phyloP scores from a whole-genome alignment of 2,888 invertebrate species.

The Oscheius sp. region DNA sequence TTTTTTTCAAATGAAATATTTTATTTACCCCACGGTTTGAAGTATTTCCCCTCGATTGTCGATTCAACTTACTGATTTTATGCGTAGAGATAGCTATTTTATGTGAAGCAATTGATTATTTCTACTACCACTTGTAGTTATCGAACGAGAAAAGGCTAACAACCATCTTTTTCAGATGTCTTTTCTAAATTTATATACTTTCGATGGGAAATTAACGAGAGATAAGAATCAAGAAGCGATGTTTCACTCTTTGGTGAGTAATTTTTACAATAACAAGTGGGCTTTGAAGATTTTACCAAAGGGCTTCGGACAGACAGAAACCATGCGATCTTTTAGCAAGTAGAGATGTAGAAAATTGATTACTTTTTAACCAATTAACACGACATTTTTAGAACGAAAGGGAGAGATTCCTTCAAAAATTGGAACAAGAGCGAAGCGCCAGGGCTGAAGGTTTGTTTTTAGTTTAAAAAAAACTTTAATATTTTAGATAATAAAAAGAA shows the following conservation, averaged over 20 bases:
- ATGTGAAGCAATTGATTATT: background rate
- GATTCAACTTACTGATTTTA: too few species aligned
- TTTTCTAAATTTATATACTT: constrained; percentile 34
- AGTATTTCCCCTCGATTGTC: too few species aligned
- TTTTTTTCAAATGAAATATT: too few species aligned
- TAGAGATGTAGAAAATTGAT: too few species aligned
- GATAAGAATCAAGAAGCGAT: constrained; percentile 51
- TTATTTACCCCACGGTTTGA: too few species aligned
- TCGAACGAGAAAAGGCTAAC: background rate
- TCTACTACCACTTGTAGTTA: background rate
- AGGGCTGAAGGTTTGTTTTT: constrained; percentile 13
- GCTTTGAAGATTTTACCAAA: too few species aligned
- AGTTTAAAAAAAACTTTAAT: background rate
- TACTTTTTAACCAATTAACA: too few species aligned
- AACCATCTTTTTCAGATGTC: constrained; percentile 36
- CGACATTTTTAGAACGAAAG: constrained; percentile 39
- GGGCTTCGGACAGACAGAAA: too few species aligned
- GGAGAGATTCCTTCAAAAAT: constrained; percentile 33
- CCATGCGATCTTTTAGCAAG: too few species aligned
- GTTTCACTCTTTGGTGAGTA: constrained; percentile 39
- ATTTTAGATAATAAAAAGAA: constrained; percentile 20
- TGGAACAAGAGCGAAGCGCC: constrained; percentile 19
- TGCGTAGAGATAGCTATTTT: too few species aligned
- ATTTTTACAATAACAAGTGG: background rate
- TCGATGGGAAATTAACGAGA: constrained; percentile 39